These are phyloP conservation scores for Drosophila burlai DNA, from an alignment of 1,140 invertebrate genomes.

Conservation along the genomic window DNA sequence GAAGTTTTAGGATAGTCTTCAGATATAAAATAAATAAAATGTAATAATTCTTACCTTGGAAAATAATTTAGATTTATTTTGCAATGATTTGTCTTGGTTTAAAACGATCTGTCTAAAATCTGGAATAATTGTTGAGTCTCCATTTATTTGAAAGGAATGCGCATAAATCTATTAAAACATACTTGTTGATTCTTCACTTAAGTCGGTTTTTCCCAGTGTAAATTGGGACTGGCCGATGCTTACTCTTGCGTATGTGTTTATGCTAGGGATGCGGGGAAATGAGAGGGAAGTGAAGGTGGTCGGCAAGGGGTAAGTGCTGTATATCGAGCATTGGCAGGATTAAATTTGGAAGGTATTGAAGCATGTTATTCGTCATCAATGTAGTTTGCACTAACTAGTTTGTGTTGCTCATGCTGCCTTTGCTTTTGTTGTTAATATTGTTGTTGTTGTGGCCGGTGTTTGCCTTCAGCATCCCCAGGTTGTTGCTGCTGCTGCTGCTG, in stretches of 20 bases:
- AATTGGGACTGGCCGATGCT: constrained; percentile 22
- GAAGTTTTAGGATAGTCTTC: no score
- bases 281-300: constrained; percentile 27
- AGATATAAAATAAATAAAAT: not conserved
- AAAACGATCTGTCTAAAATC: not conserved
- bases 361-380: constrained; percentile 84
- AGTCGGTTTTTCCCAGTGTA: constrained; percentile 1
- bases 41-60: not conserved
- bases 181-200: constrained; percentile 1
- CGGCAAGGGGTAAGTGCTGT: constrained; percentile 20
- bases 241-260: constrained; percentile 33
- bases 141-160: not conserved
- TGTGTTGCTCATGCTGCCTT: constrained; percentile 45
- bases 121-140: not conserved
- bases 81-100: not conserved
- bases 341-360: constrained; percentile 84
- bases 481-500: constrained; percentile 23
- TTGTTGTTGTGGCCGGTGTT: constrained; percentile 23
- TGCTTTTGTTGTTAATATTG: constrained; percentile 34
- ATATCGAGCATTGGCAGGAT: constrained; percentile 70
- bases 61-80: not conserved
- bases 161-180: not conserved
- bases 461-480: constrained; percentile 3
- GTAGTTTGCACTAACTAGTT: constrained; percentile 79
- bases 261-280: constrained; percentile 36